Evolutionary conservation across 2,888 invertebrate genomes (phyloP), one percentile per base, ranked within the genome.

Genomic region (Piscicola geometra): DNA sequence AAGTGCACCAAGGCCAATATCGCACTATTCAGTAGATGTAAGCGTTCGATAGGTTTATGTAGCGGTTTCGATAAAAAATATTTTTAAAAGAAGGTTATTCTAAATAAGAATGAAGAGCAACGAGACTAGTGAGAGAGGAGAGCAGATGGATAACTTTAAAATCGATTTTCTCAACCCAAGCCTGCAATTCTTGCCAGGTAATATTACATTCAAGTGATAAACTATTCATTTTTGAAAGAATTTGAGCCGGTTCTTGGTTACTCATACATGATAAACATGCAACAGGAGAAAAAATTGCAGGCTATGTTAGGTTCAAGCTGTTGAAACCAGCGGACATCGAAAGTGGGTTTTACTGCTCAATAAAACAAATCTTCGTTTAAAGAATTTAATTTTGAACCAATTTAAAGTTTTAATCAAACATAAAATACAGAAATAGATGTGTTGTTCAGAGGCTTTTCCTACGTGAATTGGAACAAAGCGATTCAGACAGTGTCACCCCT

Each of bases 391-490:
- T 15, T 9, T 41, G 41, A 9, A 41, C 15, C 41, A 41, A 9
- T 41, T 41, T 15, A 41, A 41, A 9, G 15, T 9, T 9, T 41
- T 41, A 9, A 9, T 41, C 41, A 5, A 41, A 9, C 41, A 41
- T n/a, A n/a, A n/a, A n/a, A n/a, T 56, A 25, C 60, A 56, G 60
- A 56, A 56, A 25, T 56, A 25, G 60, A 56, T 18, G n/a, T 56
- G 12, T 21, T 56, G 3, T 25, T 56, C 60, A 56, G n/a, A 56
- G 60, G 60, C 21, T 56, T 56, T 21, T 56, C 21, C 25, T n/a
- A 25, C n/a, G 60, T 56, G 3, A 56, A 56, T 25, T 56, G 60
- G 60, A 25, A 56, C 3, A 56, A 56, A 56, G 60, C 60, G 3
- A 56, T 56, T 25, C n/a, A 9, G 21, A 25, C n/a, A 3, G 60